Conservation (phyloP, 2,113 vertebrate species). For the Otis tarda region DNA sequence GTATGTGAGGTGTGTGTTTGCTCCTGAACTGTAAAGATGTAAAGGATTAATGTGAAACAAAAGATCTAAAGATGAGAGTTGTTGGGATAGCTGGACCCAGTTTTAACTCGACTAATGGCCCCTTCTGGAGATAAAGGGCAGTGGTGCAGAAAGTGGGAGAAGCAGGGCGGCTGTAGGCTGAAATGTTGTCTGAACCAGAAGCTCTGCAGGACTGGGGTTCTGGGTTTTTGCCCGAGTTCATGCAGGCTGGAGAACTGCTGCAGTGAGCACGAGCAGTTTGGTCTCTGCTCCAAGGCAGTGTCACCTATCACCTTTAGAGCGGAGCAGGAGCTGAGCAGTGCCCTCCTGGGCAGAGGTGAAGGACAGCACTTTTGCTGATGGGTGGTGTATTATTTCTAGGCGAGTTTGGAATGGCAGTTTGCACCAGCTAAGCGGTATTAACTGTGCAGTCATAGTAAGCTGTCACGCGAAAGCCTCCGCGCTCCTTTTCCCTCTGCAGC, state of each 20-base stretch:
- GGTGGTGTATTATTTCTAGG: neutral
- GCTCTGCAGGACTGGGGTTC: neutral
- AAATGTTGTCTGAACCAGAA: neutral
- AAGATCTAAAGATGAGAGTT: neutral
- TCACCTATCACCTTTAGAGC: neutral
- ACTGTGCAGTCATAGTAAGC: neutral
- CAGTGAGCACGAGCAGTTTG: accelerated
- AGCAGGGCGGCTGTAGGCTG: neutral
- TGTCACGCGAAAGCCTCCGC: neutral
- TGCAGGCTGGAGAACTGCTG: neutral
- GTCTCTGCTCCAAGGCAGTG: neutral
- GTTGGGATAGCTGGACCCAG: neutral
- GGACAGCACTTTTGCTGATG: neutral
- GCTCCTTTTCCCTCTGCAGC: neutral
- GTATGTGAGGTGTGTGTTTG: neutral
- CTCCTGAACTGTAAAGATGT: neutral
- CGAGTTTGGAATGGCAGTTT: neutral
- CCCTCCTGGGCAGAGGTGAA: neutral
- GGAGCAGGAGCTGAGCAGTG: neutral
- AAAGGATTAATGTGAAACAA: neutral
- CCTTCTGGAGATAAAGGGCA: neutral
- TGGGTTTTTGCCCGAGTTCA: neutral
- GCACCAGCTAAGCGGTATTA: neutral
- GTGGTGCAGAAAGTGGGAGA: neutral
- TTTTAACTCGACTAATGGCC: neutral